phyloP scores from a whole-genome alignment of 2,888 invertebrate genomes.

The Frankliniella intonsa region DNA sequence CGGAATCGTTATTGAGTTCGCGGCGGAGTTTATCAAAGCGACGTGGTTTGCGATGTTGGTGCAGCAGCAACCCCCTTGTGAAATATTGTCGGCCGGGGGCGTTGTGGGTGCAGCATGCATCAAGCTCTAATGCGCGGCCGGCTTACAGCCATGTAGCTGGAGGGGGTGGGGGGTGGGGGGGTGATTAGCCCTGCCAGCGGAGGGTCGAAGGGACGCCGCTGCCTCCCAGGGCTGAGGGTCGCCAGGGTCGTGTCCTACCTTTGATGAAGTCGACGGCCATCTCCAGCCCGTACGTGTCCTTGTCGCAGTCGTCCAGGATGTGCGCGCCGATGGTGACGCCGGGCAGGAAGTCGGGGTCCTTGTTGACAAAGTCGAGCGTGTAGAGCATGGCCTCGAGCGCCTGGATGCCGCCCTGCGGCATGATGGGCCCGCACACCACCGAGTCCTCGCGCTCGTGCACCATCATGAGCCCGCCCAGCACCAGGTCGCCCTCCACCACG shows the following conservation, averaged over 20 bases:
- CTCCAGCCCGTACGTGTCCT: conserved; percentile 91
- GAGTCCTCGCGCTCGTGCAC: conserved; percentile 86
- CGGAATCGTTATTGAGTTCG: neutral
- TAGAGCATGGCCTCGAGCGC: conserved; percentile 90
- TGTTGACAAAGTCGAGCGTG: conserved; percentile 77
- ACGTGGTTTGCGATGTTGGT: neutral
- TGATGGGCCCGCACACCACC: conserved; percentile 84
- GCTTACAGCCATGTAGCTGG: neutral
- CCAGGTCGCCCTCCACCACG: conserved; percentile 79
- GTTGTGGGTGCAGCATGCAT: neutral
- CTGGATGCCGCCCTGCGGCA: conserved; percentile 88
- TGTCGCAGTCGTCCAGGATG: conserved; percentile 90
- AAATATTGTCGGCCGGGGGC: neutral
- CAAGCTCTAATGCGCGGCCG: neutral
- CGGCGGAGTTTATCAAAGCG: neutral
- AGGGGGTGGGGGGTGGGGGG: neutral
- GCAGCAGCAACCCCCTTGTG: neutral
- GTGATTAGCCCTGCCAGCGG: neutral
- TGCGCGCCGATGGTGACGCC: conserved; percentile 80
- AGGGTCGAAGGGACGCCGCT: neutral
- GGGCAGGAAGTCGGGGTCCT: conserved; percentile 60
- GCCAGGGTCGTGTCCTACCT: conserved; percentile 57
- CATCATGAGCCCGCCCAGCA: conserved; percentile 92
- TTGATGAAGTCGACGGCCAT: conserved; percentile 96
- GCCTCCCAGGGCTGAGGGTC: neutral